phyloP scores from a whole-genome alignment of 2,888 invertebrate genomes.

The Hanleya hanleyi region DNA sequence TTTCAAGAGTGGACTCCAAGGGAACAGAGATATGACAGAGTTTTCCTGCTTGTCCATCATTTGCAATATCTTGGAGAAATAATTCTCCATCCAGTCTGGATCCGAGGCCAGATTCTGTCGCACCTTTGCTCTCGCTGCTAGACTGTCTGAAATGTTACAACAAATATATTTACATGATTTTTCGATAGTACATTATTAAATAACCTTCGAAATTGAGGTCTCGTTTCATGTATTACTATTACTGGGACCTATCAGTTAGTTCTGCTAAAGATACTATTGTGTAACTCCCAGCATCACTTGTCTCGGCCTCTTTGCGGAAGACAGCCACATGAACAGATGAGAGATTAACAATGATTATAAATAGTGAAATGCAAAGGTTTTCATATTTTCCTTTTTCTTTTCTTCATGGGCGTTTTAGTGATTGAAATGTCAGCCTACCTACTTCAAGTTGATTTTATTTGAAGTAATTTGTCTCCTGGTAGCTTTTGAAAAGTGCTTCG shows the following conservation, averaged over 20 bases:
- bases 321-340: no score
- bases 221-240: not conserved
- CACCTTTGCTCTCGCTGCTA: conserved; percentile 60
- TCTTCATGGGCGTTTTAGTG: no score
- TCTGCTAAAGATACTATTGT: not conserved
- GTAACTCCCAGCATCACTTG: not conserved
- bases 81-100: conserved; percentile 53
- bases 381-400: no score
- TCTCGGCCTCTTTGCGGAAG: no score
- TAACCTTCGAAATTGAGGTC: not conserved
- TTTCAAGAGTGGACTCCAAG: conserved; percentile 20
- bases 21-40: conserved; percentile 39
- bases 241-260: not conserved
- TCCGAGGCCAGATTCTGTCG: conserved; percentile 59
- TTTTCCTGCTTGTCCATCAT: conserved; percentile 49
- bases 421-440: no score
- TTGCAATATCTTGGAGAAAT: conserved; percentile 47
- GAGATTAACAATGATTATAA: no score
- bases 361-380: no score
- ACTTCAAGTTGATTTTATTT: no score
- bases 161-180: no score
- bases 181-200: no score
- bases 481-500: no score
- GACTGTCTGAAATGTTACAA: conserved; percentile 51
- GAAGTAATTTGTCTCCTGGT: no score